phyloP scores from a whole-genome alignment of 1,140 invertebrate genomes.

The Palaemon carinicauda region DNA sequence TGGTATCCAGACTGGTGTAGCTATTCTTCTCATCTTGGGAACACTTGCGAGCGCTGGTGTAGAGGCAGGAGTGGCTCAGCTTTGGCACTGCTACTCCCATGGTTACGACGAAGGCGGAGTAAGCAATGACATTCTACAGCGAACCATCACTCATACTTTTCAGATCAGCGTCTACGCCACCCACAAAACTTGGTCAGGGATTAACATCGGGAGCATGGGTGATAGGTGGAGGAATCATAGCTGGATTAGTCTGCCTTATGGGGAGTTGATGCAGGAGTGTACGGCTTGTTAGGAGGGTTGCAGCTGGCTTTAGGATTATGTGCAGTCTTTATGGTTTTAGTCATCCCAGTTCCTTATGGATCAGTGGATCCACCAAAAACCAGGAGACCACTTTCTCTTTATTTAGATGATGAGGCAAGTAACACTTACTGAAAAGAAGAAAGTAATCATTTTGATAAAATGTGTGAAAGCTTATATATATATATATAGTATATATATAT shows the following conservation, averaged over 20 bases:
- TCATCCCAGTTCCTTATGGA: constrained; percentile 35
- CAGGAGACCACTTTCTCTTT: constrained; percentile 35
- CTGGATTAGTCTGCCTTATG: constrained; percentile 8
- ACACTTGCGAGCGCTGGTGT: constrained; percentile 22
- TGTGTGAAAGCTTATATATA: too few relatives aligned
- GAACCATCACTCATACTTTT: constrained; percentile 46
- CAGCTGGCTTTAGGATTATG: constrained; percentile 13
- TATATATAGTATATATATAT: too few relatives aligned
- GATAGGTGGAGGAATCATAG: not conserved
- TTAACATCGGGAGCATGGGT: constrained; percentile 38
- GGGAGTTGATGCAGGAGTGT: constrained; percentile 15
- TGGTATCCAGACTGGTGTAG: not conserved
- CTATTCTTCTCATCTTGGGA: constrained; percentile 4
- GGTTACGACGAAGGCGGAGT: constrained; percentile 43
- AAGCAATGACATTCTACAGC: constrained; percentile 35
- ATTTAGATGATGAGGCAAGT: constrained; percentile 38
- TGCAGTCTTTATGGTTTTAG: not conserved
- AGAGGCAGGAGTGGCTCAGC: constrained; percentile 33
- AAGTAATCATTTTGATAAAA: too few relatives aligned
- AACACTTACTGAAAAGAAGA: too few relatives aligned
- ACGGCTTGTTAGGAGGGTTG: constrained; percentile 1
- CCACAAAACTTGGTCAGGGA: constrained; percentile 23
- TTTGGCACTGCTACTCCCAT: constrained; percentile 41
- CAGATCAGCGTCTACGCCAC: constrained; percentile 26
- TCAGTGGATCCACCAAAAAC: constrained; percentile 47